Conservation (phyloP, 2,113 vertebrate species). For the Lutjanus erythropterus region DNA sequence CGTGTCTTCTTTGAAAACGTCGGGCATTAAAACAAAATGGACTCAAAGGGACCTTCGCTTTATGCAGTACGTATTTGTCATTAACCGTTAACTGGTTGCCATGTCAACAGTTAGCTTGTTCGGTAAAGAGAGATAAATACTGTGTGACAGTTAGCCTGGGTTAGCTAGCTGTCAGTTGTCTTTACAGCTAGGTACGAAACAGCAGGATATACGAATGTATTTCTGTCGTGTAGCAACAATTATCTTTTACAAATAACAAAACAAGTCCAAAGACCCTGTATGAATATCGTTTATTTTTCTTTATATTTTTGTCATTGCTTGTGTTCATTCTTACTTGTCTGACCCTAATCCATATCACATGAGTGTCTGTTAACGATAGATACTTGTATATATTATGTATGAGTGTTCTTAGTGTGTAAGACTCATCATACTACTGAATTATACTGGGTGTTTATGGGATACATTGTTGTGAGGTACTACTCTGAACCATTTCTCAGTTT, state of each 20-base stretch:
- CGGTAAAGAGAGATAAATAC: background rate
- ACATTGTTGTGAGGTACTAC: too few relatives aligned
- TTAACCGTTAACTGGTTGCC: background rate
- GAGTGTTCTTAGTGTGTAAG: too few relatives aligned
- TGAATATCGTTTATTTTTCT: too few relatives aligned
- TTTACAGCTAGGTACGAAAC: slow-evolving; percentile 12
- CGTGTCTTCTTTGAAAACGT: background rate
- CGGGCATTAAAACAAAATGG: slow-evolving; percentile 59
- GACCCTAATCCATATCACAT: too few relatives aligned
- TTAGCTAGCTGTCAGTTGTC: slow-evolving; percentile 22
- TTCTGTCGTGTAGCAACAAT: background rate
- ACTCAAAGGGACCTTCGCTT: slow-evolving; percentile 48
- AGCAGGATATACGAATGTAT: background rate
- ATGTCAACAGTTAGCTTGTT: background rate
- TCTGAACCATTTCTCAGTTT: too few relatives aligned
- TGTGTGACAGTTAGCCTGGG: background rate
- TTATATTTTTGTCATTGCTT: too few relatives aligned
- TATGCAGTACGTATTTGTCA: slow-evolving; percentile 72
- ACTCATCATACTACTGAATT: too few relatives aligned
- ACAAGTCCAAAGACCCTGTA: too few relatives aligned
- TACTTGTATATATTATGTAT: too few relatives aligned
- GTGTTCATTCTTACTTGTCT: too few relatives aligned
- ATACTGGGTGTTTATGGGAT: too few relatives aligned
- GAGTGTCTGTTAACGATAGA: too few relatives aligned
- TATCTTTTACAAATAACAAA: background rate